Evolutionary conservation across 2,797 vertebrate species (phyloP).

Genomic region (Chelidonichthys spinosus): DNA sequence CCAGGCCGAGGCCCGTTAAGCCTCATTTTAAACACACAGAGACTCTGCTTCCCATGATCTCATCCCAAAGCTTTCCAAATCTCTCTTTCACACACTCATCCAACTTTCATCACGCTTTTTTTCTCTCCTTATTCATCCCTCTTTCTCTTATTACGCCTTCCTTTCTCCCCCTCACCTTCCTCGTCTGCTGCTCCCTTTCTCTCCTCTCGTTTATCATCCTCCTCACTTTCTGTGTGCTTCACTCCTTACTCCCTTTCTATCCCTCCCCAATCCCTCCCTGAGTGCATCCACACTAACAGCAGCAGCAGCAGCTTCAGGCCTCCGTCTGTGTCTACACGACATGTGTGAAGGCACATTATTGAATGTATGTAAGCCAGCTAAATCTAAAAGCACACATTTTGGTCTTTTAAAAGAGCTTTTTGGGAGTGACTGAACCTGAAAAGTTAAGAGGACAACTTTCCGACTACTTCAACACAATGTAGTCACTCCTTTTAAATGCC

Average conservation of each 20-base stretch:
- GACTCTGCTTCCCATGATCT: slow-evolving; percentile 76
- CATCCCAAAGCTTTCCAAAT: slow-evolving; percentile 65
- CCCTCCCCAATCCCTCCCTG: background rate
- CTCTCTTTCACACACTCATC: slow-evolving; percentile 43
- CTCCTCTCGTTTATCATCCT: background rate
- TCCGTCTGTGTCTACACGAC: background rate
- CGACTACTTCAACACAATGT: background rate
- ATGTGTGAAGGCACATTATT: background rate
- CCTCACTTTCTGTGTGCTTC: background rate
- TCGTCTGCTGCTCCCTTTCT: background rate
- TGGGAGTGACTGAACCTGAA: background rate
- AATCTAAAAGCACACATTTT: background rate
- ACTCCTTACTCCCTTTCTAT: background rate
- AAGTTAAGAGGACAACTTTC: background rate
- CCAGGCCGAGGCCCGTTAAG: slow-evolving; percentile 46
- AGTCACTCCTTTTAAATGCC: background rate
- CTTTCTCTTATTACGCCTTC: background rate
- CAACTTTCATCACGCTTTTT: slow-evolving; percentile 30
- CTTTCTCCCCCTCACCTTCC: background rate
- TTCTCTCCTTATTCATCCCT: background rate
- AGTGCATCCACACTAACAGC: background rate
- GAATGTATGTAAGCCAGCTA: background rate
- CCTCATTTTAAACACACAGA: slow-evolving; percentile 66
- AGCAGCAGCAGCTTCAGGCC: no score
- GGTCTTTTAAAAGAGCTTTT: background rate